Evolutionary conservation across 2,888 invertebrate genomes (phyloP).

Genomic region (Argynnis bischoffii): DNA sequence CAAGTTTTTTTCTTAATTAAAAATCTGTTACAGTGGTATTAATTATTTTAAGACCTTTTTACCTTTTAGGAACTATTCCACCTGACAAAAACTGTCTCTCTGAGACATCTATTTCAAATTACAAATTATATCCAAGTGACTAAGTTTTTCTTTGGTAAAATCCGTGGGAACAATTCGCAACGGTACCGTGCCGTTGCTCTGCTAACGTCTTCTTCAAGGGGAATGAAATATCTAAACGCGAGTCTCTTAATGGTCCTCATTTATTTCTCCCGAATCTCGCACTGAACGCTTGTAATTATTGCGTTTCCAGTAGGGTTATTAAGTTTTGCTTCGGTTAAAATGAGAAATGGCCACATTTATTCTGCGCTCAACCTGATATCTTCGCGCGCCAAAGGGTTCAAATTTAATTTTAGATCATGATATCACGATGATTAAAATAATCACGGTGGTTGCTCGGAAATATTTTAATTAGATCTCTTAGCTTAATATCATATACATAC

Average conservation of each 20-base stretch:
- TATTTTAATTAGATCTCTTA: conserved; percentile 10
- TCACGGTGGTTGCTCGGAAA: conserved; percentile 47
- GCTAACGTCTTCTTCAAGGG: conserved; percentile 78
- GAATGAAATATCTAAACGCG: conserved; percentile 80
- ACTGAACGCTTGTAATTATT: conserved; percentile 78
- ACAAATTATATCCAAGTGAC: neutral
- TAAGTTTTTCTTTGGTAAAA: conserved; percentile 50
- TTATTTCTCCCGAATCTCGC: conserved; percentile 79
- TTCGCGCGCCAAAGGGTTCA: conserved; percentile 64
- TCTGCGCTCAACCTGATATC: conserved; percentile 77
- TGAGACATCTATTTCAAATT: neutral
- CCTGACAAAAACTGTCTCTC: neutral
- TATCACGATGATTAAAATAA: conserved; percentile 74
- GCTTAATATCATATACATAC: neutral
- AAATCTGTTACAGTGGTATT: too few species aligned
- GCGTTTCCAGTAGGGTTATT: conserved; percentile 79
- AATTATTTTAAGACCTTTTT: too few species aligned
- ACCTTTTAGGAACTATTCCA: too few species aligned
- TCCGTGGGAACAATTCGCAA: conserved; percentile 72
- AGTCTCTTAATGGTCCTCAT: conserved; percentile 79
- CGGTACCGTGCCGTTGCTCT: conserved; percentile 55
- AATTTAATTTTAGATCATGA: conserved; percentile 76
- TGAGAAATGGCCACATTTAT: conserved; percentile 79
- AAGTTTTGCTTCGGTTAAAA: conserved; percentile 79
- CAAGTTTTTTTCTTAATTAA: too few species aligned